Conservation (phyloP, 2,797 vertebrate genomes). For the Typhlichthys eigenmanni region DNA sequence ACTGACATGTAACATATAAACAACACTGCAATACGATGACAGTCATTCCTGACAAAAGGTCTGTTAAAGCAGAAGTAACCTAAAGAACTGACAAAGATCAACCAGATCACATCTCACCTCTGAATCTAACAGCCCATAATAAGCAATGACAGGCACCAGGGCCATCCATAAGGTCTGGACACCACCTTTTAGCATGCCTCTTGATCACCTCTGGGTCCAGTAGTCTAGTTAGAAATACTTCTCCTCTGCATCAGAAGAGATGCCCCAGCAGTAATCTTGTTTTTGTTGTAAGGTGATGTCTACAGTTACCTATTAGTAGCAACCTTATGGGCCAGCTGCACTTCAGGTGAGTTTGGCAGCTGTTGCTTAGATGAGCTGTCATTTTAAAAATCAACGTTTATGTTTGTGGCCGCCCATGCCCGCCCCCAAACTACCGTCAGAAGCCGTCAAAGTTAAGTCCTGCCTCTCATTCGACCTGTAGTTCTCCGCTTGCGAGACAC, state of each 20-base stretch:
- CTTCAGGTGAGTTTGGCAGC: constrained; percentile 8
- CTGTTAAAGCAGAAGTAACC: not conserved
- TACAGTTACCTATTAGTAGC: too few relatives aligned
- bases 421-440: constrained; percentile 50
- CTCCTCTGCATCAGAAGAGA: not conserved
- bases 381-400: constrained; percentile 11
- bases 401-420: not conserved
- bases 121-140: constrained; percentile 31
- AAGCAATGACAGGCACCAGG: constrained; percentile 16
- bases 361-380: constrained; percentile 42
- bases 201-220: not conserved
- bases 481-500: constrained; percentile 19
- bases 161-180: constrained; percentile 2
- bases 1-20: not conserved
- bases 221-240: not conserved
- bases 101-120: constrained; percentile 45
- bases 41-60: not conserved
- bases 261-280: not conserved
- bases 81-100: not conserved
- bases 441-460: constrained; percentile 15
- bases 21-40: not conserved
- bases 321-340: not conserved
- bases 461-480: constrained; percentile 51
- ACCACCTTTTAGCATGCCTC: constrained; percentile 37
- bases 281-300: too few relatives aligned